Evolutionary conservation across 2,113 vertebrate genomes (phyloP).

Genomic region (Catagonus wagneri): DNA sequence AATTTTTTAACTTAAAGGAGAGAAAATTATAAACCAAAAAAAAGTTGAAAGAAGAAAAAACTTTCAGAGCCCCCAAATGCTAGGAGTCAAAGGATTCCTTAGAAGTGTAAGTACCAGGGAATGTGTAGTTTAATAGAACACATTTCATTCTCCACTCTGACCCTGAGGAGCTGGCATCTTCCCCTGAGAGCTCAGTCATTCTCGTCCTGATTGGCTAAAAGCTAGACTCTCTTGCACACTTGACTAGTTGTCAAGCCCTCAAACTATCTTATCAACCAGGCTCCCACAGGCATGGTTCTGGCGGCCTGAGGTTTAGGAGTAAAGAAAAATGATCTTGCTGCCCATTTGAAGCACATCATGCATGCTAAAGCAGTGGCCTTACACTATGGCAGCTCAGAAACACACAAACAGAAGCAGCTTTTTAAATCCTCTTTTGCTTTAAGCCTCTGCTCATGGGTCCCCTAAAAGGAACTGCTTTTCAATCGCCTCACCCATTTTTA

Average conservation of each 20-base stretch:
- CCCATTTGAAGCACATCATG: neutral
- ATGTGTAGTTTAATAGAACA: neutral
- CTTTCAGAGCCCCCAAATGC: neutral
- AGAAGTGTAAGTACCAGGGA: neutral
- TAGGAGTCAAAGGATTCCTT: neutral
- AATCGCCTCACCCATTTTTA: neutral
- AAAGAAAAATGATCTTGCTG: neutral
- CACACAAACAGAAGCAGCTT: neutral
- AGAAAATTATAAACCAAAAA: neutral
- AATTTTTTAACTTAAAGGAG: neutral
- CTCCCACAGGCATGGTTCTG: neutral
- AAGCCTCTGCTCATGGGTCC: neutral
- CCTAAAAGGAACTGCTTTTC: neutral
- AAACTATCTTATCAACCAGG: neutral
- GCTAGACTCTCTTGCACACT: neutral
- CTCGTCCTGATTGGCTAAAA: neutral
- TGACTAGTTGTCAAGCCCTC: constrained; percentile 6
- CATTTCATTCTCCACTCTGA: neutral
- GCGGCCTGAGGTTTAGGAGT: neutral
- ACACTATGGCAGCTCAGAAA: neutral
- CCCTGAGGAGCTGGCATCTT: neutral
- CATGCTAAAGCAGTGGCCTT: neutral
- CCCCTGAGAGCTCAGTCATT: neutral
- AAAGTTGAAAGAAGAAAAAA: constrained; percentile 28
- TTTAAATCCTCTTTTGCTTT: neutral